These are phyloP conservation scores for Hipparchia semele DNA, from an alignment of 2,888 invertebrate species.

Conservation along the genomic window DNA sequence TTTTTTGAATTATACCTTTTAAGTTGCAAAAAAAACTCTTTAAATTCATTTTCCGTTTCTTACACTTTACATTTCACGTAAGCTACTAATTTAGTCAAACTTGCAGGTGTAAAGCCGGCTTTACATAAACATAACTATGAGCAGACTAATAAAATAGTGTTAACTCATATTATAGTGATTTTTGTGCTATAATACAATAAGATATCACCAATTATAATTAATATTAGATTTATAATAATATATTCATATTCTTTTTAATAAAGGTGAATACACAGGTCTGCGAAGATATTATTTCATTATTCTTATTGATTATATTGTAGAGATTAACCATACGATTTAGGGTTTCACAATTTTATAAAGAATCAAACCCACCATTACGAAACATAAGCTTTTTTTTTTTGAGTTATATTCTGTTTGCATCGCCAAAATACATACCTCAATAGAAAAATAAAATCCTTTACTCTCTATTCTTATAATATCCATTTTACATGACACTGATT, in stretches of 20 bases:
- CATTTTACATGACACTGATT: not conserved
- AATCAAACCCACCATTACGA: too few species aligned
- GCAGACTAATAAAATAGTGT: conserved; percentile 42
- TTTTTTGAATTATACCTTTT: too few species aligned
- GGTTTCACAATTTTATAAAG: not conserved
- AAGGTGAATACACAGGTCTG: conserved; percentile 17
- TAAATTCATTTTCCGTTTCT: too few species aligned
- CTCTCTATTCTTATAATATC: not conserved
- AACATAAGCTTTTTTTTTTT: too few species aligned
- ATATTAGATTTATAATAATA: conserved; percentile 34
- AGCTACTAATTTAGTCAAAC: too few species aligned
- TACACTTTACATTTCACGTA: too few species aligned
- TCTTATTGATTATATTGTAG: too few species aligned
- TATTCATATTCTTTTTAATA: conserved; percentile 28
- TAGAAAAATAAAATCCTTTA: not conserved
- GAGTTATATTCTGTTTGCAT: not conserved
- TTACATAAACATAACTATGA: conserved; percentile 43
- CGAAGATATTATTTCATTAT: conserved; percentile 1
- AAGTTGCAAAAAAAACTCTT: too few species aligned
- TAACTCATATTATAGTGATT: conserved; percentile 43
- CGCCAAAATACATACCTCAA: not conserved
- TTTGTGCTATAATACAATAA: conserved; percentile 55
- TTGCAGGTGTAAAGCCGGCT: too few species aligned
- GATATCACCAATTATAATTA: conserved; percentile 39
- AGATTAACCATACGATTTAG: not conserved